These are phyloP conservation scores for Eudemis profundana DNA, from an alignment of 2,888 invertebrate genomes.

Conservation along the genomic window DNA sequence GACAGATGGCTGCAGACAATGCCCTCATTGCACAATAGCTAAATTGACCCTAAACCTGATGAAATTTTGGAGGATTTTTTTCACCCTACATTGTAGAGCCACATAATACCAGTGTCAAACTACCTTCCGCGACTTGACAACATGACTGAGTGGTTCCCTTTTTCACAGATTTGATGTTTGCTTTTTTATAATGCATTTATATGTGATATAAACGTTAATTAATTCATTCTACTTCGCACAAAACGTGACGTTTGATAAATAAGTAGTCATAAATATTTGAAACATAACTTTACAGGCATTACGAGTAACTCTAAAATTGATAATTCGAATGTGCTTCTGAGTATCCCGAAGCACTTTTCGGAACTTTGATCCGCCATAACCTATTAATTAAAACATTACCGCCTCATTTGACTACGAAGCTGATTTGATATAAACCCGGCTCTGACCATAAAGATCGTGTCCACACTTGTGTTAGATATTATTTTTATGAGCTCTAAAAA, in stretches of 20 bases:
- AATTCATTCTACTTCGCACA: no score
- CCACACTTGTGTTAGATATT: constrained; percentile 38
- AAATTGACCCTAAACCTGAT: no score
- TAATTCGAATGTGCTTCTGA: constrained; percentile 16
- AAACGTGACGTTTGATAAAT: background rate
- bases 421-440: constrained; percentile 25
- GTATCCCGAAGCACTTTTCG: constrained; percentile 13
- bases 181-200: no score
- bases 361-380: constrained; percentile 20
- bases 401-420: constrained; percentile 25
- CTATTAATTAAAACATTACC: constrained; percentile 40
- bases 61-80: no score
- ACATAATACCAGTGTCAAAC: no score
- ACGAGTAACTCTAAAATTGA: constrained; percentile 7
- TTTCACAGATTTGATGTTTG: no score
- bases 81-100: no score
- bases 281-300: background rate
- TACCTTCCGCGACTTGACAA: no score
- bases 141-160: no score
- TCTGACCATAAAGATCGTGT: constrained; percentile 38
- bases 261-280: background rate
- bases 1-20: no score
- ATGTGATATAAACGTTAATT: no score
- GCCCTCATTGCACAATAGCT: no score
- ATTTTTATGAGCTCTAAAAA: constrained; percentile 40